Evolutionary conservation across 2,113 vertebrate genomes (phyloP), one percentile per base, ranked within the genome.

Genomic region (Plestiodon gilberti): DNA sequence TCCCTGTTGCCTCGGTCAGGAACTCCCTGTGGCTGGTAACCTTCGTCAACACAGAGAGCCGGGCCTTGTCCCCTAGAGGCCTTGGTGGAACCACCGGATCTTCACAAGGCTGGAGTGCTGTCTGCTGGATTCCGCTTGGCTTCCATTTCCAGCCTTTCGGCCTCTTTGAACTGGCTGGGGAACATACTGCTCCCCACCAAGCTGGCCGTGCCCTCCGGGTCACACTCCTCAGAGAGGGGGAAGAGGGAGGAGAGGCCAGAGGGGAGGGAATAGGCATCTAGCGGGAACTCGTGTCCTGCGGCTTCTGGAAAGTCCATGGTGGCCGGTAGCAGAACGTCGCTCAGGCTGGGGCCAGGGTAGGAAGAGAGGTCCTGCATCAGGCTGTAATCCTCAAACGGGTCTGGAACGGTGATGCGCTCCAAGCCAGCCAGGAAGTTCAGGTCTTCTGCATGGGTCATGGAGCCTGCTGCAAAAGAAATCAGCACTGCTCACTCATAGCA

Each of bases 181-280:
- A 95, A 95, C 89, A 96, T 93, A 78, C 95, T 95, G 88, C 90
- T 92, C 40, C 95, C 94, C 75, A 96, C 93, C 11, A 96, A 88
- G 75, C 93, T 93, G 43, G 95, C 94, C 1, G 91, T 95, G n/a
- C 89, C 93, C 17, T 90, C 93, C 0, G 13, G 9, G 7, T 38
- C 82, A 1, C 38, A 4, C 9, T 84, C 87, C 8, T 14, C 61
- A 8, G 82, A 18, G 14, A 71, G 18, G 10, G 35, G 11, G 13
- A 75, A 43, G 1, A 61, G 70, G 30, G 38, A 48, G 11, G 82
- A 22, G 17, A 35, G 3, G 22, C 83, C 64, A 0, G 77, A 61
- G 3, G 14, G 62, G 18, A 75, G 7, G 17, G 52, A 43, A 14
- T 85, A 89, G 10, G 62, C 8, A 14, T 85, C 88, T 1, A 80